Conservation (phyloP, 2,797 vertebrate species). For the Hemitrygon akajei region DNA sequence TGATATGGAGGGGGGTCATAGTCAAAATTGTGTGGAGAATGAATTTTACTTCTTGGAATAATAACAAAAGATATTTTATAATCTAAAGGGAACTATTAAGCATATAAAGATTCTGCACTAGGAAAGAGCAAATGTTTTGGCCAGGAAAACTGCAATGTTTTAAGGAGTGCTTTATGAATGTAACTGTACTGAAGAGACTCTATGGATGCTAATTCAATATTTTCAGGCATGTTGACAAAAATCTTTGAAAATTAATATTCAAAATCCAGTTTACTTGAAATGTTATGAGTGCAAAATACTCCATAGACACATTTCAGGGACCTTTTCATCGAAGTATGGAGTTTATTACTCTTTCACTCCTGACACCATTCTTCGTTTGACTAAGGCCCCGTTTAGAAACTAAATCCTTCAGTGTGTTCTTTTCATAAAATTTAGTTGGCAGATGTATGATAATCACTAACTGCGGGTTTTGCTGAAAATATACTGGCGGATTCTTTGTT, state of each 20-base stretch:
- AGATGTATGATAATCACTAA: neutral
- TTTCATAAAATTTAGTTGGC: slow-evolving; percentile 9
- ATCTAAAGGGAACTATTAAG: slow-evolving; percentile 20
- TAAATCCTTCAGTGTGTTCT: neutral
- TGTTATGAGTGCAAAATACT: neutral
- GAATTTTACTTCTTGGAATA: slow-evolving; percentile 12
- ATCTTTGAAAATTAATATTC: slow-evolving; percentile 30
- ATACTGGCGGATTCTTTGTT: neutral
- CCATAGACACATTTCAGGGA: neutral
- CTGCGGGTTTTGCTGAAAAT: slow-evolving; percentile 4
- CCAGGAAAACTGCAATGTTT: neutral
- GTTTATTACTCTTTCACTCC: slow-evolving; percentile 9
- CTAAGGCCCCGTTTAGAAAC: neutral
- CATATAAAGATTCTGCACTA: neutral
- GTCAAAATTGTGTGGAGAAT: slow-evolving; percentile 6
- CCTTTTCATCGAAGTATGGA: neutral
- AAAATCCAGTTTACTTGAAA: slow-evolving; percentile 33
- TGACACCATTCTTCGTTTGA: neutral
- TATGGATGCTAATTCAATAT: slow-evolving; percentile 15
- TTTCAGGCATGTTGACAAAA: slow-evolving; percentile 32
- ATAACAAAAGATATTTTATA: slow-evolving; percentile 28
- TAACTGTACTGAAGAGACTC: neutral
- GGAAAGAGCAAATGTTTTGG: neutral
- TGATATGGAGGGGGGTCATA: neutral
- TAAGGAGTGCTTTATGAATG: neutral